Conservation (phyloP, 2,797 vertebrate species). For the Propithecus perrieri region DNA sequence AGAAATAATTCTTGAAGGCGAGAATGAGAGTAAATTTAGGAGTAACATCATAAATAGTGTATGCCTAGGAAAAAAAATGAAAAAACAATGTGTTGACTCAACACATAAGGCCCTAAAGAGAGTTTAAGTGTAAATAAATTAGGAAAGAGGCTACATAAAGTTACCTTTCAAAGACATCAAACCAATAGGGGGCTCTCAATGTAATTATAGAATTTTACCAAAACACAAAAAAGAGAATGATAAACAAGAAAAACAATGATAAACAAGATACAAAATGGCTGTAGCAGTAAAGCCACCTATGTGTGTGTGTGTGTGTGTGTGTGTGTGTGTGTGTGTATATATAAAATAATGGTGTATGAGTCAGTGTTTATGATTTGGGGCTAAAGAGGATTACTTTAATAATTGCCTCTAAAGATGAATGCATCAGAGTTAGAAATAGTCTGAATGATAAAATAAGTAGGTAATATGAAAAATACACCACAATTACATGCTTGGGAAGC, state of each 20-base stretch:
- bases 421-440: background rate
- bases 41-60: background rate
- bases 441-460: background rate
- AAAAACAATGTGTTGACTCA: background rate
- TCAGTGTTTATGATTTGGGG: background rate
- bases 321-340: background rate
- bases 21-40: background rate
- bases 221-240: background rate
- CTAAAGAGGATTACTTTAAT: background rate
- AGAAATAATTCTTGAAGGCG: slow-evolving; percentile 19
- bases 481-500: background rate
- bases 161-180: slow-evolving; percentile 40
- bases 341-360: background rate
- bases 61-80: background rate
- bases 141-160: background rate
- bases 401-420: background rate
- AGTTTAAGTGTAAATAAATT: slow-evolving; percentile 14
- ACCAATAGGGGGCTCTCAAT: background rate
- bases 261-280: background rate
- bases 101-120: background rate
- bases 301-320: too few species aligned
- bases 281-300: background rate
- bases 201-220: background rate
- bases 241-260: background rate
- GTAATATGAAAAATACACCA: background rate